Conservation (phyloP, 2,797 vertebrate species). For the Eurystomus glaucurus region DNA sequence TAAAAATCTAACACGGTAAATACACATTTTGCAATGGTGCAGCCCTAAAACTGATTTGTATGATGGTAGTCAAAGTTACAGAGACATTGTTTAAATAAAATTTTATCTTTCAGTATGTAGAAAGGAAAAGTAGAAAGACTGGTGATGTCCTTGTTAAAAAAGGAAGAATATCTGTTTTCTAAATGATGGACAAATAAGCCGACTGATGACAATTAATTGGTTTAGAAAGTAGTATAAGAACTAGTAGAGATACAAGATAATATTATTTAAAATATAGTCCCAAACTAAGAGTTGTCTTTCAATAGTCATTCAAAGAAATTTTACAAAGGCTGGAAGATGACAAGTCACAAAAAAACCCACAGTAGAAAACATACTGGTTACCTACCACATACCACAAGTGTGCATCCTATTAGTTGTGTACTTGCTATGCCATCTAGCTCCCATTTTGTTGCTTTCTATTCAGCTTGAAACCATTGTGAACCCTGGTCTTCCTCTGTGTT, state of each 20-base stretch:
- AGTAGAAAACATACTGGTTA: no score
- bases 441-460: background rate
- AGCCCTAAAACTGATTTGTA: background rate
- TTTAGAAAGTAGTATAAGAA: background rate
- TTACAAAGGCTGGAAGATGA: background rate
- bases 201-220: background rate
- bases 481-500: no score
- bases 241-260: background rate
- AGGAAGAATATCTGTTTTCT: background rate
- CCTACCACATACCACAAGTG: background rate
- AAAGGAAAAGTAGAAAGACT: background rate
- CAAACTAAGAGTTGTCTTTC: background rate
- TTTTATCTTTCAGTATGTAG: background rate
- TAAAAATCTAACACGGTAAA: background rate
- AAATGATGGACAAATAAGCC: background rate
- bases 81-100: accelerated
- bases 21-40: background rate
- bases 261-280: background rate
- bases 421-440: background rate
- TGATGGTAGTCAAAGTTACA: background rate
- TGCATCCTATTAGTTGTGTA: background rate
- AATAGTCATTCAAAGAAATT: background rate
- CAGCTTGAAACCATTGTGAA: background rate
- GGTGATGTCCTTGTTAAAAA: background rate
- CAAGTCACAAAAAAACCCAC: background rate